A percentile compares a stretch with the other conserved stretches of the same genome.
Evolutionary conservation across 2,888 invertebrate species (phyloP).

Genomic region (Venusia cambrica): DNA sequence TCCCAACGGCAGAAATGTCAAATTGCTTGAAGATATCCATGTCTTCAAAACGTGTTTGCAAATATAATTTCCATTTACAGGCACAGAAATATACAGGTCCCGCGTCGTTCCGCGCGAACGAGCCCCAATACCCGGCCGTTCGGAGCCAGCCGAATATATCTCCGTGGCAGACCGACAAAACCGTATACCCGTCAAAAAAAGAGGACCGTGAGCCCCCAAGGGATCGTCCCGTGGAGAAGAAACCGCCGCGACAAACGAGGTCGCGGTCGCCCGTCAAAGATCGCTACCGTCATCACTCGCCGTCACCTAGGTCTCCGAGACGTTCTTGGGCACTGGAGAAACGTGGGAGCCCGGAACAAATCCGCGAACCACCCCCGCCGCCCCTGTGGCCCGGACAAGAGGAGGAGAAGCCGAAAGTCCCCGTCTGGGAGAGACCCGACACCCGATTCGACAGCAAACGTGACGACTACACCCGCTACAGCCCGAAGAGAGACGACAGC

Average conservation of each 20-base stretch:
- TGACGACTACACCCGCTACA: constrained; percentile 17
- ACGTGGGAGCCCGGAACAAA: constrained; percentile 51
- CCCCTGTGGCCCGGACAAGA: constrained; percentile 60
- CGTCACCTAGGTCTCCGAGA: constrained; percentile 55
- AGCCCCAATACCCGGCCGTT: constrained; percentile 43
- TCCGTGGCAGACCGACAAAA: constrained; percentile 44
- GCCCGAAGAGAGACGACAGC: constrained; percentile 16
- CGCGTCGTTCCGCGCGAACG: constrained; percentile 57
- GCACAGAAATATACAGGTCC: constrained; percentile 64
- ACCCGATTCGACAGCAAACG: constrained; percentile 35
- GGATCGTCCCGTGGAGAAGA: constrained; percentile 30
- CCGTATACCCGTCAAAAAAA: constrained; percentile 29
- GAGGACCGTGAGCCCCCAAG: constrained; percentile 35
- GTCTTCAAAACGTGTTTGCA: constrained; percentile 38
- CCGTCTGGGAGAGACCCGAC: constrained; percentile 21
- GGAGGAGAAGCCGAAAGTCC: constrained; percentile 26
- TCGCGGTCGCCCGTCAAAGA: constrained; percentile 59
- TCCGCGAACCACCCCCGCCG: constrained; percentile 57
- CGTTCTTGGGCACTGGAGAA: constrained; percentile 72
- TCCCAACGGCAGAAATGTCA: too few relatives aligned
- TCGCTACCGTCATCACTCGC: constrained; percentile 56
- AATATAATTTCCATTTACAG: constrained; percentile 71
- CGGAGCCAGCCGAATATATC: constrained; percentile 35
- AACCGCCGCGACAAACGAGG: constrained; percentile 46
- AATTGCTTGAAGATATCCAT: constrained; percentile 4